These are phyloP conservation scores for Hypena proboscidalis DNA, from an alignment of 2,888 invertebrate genomes.

Conservation along the genomic window DNA sequence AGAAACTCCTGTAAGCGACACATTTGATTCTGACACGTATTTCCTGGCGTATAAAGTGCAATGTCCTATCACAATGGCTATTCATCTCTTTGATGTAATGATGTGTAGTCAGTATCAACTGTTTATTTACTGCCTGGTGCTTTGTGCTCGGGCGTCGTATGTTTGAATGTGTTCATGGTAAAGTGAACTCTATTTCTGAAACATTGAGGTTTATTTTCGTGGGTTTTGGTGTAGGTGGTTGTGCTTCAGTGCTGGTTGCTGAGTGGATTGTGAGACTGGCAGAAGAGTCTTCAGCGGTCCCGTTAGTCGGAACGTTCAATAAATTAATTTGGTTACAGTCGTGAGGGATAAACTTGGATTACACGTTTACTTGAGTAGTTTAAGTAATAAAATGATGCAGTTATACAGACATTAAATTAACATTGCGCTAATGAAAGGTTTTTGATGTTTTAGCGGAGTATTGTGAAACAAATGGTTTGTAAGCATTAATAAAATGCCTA, in stretches of 20 bases:
- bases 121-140: conserved; percentile 76
- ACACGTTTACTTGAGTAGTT: conserved; percentile 32
- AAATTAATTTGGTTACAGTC: conserved; percentile 74
- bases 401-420: conserved; percentile 35
- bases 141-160: conserved; percentile 52
- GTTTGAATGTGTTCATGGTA: conserved; percentile 36
- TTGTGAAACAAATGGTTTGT: conserved; percentile 30
- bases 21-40: conserved; percentile 64
- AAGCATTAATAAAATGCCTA: conserved; percentile 7
- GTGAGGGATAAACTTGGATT: conserved; percentile 45
- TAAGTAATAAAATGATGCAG: conserved; percentile 27
- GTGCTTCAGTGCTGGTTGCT: conserved; percentile 31
- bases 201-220: conserved; percentile 40
- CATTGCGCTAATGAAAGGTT: conserved; percentile 35
- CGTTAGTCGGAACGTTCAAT: conserved; percentile 76
- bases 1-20: conserved; percentile 50
- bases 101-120: conserved; percentile 81
- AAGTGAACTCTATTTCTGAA: conserved; percentile 46
- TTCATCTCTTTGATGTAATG: conserved; percentile 79
- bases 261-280: conserved; percentile 66
- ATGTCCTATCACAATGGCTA: conserved; percentile 63
- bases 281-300: conserved; percentile 77
- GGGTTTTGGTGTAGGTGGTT: conserved; percentile 31
- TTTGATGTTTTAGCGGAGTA: conserved; percentile 35
- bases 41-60: conserved; percentile 56